Evolutionary conservation across 2,888 invertebrate genomes (phyloP), one percentile per base, ranked within the genome.

Genomic region (Lithosia quadra): DNA sequence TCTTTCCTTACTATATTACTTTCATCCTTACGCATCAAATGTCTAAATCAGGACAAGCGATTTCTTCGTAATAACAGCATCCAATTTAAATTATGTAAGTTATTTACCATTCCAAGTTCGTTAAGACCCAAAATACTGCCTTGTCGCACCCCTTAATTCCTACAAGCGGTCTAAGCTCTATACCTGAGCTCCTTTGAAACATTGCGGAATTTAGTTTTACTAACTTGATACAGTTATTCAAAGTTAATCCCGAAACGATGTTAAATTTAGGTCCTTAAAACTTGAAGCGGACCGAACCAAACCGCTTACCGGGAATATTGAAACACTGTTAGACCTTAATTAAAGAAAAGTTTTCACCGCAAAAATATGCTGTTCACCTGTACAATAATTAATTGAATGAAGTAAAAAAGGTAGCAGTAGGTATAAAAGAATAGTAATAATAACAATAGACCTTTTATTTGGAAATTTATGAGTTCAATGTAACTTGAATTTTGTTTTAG

Each of bases 241-340:
- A 68, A 71, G 63, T 64, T 66, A 68, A 74, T 68, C 55, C 34
- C 55, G 34, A 65, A 28, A 18, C 56, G 59, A 60, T 67, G 61
- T 69, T 69, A 66, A 69, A 70, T 74, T 62, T 36, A 65, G 59
- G 18, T 49, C 70, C 68, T 58, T 58, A 39, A 59, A 76, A 76
- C 64, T 71, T 63, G 34, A 18, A 49, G 36, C 61, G 60, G 43
- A 62, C 56, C 53, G 57, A 73, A 66, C 53, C 60, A 65, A 68
- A 61, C n/a, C 34, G 28, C 57, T 71, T 67, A 56, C 36, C 21
- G 39, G 39, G 63, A 67, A 76, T 63, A 67, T 72, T 49, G 67
- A 69, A 72, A 61, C 43, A 68, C 63, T 61, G 59, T 57, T 58
- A 22, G 28, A 7, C 61, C 53, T 21, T 66, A 65, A 68, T 36